These are phyloP conservation scores for Dolichomitus sp. DNA, from an alignment of 2,888 invertebrate genomes.

Conservation along the genomic window DNA sequence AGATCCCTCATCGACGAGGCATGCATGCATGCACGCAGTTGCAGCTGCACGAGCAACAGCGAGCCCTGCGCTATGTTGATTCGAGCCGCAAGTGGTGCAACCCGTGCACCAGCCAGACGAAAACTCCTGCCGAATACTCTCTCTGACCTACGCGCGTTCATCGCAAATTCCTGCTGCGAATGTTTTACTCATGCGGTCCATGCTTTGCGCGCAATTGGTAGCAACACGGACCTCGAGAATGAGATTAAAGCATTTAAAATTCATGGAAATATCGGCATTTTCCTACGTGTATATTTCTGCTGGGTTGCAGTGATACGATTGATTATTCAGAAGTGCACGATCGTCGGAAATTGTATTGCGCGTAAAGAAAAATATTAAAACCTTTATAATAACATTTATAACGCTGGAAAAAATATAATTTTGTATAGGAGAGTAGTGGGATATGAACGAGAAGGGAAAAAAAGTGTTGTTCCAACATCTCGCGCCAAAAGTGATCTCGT, in stretches of 20 bases:
- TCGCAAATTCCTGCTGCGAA: constrained; percentile 33
- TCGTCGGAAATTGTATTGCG: neutral
- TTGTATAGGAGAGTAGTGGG: constrained; percentile 10
- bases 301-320: neutral
- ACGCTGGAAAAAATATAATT: constrained; percentile 20
- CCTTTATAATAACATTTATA: neutral
- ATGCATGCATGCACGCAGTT: constrained; percentile 7
- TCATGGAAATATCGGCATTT: constrained; percentile 6
- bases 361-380: neutral
- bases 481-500: constrained; percentile 57
- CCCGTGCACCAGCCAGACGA: constrained; percentile 32
- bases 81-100: constrained; percentile 53
- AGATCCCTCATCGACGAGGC: constrained; percentile 33
- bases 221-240: constrained; percentile 22
- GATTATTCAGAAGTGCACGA: neutral
- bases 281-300: neutral
- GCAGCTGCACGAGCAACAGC: constrained; percentile 13
- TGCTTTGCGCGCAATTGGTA: constrained; percentile 6
- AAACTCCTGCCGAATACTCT: constrained; percentile 2
- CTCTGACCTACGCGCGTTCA: constrained; percentile 7
- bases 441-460: neutral
- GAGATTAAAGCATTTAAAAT: constrained; percentile 32
- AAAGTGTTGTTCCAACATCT: constrained; percentile 16
- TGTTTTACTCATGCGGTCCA: constrained; percentile 1
- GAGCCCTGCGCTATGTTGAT: constrained; percentile 35